A percentile compares a stretch with the other conserved stretches of the same genome.
Evolutionary conservation across 2,888 invertebrate species (phyloP).

Genomic region (Conchocele bisecta): DNA sequence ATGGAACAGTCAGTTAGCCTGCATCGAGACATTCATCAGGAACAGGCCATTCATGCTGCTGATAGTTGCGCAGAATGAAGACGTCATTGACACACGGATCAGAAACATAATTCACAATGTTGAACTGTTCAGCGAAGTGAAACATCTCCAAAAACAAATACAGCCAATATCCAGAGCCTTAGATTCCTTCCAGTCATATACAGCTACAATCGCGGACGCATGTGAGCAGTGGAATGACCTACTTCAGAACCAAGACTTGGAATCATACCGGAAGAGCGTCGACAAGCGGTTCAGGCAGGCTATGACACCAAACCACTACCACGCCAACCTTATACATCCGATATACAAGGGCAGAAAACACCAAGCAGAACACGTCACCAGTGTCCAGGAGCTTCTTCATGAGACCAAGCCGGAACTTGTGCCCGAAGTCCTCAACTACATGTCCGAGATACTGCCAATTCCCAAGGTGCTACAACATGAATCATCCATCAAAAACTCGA

Average conservation of each 20-base stretch:
- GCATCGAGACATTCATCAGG: constrained; percentile 21
- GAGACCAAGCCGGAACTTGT: constrained; percentile 8
- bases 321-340: constrained; percentile 44
- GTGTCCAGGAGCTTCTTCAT: constrained; percentile 21
- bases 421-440: constrained; percentile 32
- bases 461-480: constrained; percentile 28
- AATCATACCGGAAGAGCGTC: constrained; percentile 11
- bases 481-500: constrained; percentile 21
- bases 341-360: constrained; percentile 42
- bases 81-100: constrained; percentile 30
- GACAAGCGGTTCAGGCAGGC: constrained; percentile 28
- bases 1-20: constrained; percentile 32
- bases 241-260: constrained; percentile 6
- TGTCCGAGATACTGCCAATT: constrained; percentile 14
- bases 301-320: constrained; percentile 33
- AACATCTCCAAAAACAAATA: constrained; percentile 23
- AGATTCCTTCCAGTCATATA: constrained; percentile 19
- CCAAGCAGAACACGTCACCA: constrained; percentile 10
- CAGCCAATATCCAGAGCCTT: constrained; percentile 20
- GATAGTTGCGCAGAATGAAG: constrained; percentile 40
- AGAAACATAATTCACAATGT: constrained; percentile 39
- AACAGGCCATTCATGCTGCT: constrained; percentile 30
- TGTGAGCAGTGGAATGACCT: constrained; percentile 33
- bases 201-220: constrained; percentile 34
- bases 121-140: constrained; percentile 41